These are phyloP conservation scores for Sorex araneus DNA, from an alignment of 2,113 vertebrate genomes.

Conservation along the genomic window DNA sequence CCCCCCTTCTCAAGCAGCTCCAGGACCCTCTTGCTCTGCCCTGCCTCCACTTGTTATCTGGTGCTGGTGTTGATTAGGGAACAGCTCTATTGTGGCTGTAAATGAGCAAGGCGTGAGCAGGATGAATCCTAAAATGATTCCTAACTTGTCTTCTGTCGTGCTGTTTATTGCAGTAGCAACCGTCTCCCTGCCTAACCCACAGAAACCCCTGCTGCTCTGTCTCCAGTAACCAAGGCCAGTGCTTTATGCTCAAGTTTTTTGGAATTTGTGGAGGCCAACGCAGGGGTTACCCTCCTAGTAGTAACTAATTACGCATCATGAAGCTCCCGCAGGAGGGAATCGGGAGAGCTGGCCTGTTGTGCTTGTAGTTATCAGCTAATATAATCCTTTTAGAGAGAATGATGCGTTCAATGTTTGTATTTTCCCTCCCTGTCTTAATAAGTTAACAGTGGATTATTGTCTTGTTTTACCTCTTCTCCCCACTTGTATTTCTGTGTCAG, in stretches of 20 bases:
- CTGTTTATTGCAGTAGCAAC: background rate
- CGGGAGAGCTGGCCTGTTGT: background rate
- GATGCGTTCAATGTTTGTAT: conserved; percentile 17
- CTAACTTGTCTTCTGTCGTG: background rate
- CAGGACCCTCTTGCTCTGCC: background rate
- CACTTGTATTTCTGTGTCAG: background rate
- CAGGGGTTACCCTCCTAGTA: background rate
- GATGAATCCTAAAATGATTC: background rate
- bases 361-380: background rate
- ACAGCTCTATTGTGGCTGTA: background rate
- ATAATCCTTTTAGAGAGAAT: conserved; percentile 2
- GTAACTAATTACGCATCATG: background rate
- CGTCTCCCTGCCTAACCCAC: background rate
- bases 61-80: background rate
- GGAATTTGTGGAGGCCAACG: background rate
- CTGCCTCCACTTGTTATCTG: background rate
- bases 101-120: background rate
- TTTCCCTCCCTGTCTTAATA: background rate
- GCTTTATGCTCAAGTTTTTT: background rate
- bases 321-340: background rate
- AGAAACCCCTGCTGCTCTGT: too few species aligned
- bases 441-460: background rate
- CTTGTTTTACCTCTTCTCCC: background rate
- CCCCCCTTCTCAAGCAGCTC: background rate
- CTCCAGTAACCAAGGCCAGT: background rate